These are phyloP conservation scores for Phocides pigmalion DNA, from an alignment of 1,140 invertebrate genomes.

Conservation along the genomic window DNA sequence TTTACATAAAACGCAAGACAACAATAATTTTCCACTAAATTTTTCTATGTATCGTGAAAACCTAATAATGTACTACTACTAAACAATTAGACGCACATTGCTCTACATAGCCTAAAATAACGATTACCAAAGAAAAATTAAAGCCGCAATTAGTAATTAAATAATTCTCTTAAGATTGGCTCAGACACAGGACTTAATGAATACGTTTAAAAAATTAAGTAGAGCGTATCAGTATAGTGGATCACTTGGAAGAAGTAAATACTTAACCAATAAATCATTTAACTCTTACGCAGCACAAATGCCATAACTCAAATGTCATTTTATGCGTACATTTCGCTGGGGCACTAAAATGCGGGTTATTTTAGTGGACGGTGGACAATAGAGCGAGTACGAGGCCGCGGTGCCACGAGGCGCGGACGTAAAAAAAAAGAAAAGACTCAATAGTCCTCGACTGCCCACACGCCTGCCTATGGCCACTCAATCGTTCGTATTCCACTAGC, in stretches of 20 bases:
- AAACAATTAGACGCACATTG: no score
- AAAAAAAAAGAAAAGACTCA: slow-evolving; percentile 73
- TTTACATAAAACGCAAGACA: no score
- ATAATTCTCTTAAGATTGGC: no score
- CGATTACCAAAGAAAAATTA: no score
- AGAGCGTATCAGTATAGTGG: slow-evolving; percentile 9
- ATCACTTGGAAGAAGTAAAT: slow-evolving; percentile 31
- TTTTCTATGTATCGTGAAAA: no score
- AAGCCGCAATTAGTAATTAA: no score
- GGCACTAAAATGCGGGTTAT: slow-evolving; percentile 64
- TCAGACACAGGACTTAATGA: no score
- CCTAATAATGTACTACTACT: no score
- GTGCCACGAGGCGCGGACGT: slow-evolving; percentile 53
- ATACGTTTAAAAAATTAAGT: no score
- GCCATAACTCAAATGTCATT: slow-evolving; percentile 57
- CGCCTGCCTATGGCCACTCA: slow-evolving; percentile 80
- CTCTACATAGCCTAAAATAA: no score
- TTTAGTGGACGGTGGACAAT: slow-evolving; percentile 69
- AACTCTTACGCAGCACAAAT: slow-evolving; percentile 41
- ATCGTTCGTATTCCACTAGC: slow-evolving; percentile 68
- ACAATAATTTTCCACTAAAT: no score
- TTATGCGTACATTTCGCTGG: slow-evolving; percentile 58
- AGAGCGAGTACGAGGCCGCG: slow-evolving; percentile 39
- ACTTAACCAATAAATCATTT: slow-evolving; percentile 57
- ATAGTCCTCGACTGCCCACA: slow-evolving; percentile 80